phyloP scores from a whole-genome alignment of 1,140 invertebrate genomes.

The Drosophila chauvacae region DNA sequence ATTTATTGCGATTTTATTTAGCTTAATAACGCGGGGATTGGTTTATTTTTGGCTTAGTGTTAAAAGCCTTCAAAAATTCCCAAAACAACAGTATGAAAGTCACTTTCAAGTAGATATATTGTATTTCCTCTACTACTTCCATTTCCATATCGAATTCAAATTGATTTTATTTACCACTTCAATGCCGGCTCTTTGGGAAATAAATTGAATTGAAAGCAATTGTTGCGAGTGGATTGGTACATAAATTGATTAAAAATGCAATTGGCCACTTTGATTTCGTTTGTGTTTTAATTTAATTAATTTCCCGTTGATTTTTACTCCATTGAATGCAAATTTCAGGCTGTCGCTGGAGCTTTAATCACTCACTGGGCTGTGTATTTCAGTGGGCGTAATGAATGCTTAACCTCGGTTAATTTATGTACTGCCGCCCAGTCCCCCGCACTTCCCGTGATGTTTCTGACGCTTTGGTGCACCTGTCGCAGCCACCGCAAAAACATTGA shows the following conservation, averaged over 20 bases:
- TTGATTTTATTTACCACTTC: constrained; percentile 23
- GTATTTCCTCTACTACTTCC: constrained; percentile 1
- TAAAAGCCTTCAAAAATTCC: constrained; percentile 21
- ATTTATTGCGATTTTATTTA: constrained; percentile 55
- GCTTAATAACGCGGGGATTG: constrained; percentile 8
- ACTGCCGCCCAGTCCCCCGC: constrained; percentile 6
- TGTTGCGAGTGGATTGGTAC: constrained; percentile 16
- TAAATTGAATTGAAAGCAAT: constrained; percentile 31
- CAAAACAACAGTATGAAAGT: neutral
- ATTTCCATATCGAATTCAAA: constrained; percentile 17
- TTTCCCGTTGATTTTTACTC: constrained; percentile 15
- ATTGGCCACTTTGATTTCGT: constrained; percentile 25
- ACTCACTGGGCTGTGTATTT: constrained; percentile 4
- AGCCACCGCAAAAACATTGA: constrained; percentile 34
- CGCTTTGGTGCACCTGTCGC: constrained; percentile 56
- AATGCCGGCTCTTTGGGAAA: constrained; percentile 9
- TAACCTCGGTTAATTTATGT: constrained; percentile 37
- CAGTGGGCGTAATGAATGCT: constrained; percentile 43
- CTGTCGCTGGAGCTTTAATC: constrained; percentile 8
- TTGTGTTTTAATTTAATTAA: constrained; percentile 41
- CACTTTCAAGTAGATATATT: constrained; percentile 2
- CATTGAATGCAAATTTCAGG: constrained; percentile 27
- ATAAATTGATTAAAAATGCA: constrained; percentile 37
- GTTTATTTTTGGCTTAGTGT: constrained; percentile 24
- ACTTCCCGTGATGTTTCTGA: constrained; percentile 23